phyloP scores from a whole-genome alignment of 2,797 vertebrate genomes.

The Urocyon cinereoargenteus region DNA sequence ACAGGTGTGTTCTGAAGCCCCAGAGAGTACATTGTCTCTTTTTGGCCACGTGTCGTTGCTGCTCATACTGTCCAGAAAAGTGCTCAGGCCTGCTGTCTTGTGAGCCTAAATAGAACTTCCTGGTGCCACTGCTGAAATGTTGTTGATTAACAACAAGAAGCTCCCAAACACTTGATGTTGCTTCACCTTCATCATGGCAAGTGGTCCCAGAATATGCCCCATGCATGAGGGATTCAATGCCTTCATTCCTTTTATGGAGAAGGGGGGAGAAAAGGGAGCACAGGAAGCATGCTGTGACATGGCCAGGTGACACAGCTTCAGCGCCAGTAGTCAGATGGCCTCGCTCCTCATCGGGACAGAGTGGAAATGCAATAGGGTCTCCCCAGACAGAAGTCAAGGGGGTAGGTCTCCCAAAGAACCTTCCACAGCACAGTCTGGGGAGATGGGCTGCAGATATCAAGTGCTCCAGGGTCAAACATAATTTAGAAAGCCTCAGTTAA shows the following conservation, averaged over 20 bases:
- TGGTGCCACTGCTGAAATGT: background rate
- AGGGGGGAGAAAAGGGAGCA: background rate
- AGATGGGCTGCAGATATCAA: background rate
- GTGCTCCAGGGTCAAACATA: background rate
- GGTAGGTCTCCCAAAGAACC: background rate
- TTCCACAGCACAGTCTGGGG: background rate
- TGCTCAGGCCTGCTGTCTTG: background rate
- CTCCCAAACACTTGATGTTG: background rate
- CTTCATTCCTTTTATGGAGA: background rate
- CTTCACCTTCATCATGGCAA: background rate
- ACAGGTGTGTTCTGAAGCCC: background rate
- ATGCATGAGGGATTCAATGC: background rate
- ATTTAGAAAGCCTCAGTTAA: background rate
- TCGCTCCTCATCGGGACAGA: background rate
- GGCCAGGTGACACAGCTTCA: background rate
- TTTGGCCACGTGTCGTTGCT: background rate
- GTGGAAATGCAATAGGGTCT: background rate
- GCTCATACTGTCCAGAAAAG: background rate
- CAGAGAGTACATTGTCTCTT: rapidly evolving
- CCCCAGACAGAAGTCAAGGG: background rate
- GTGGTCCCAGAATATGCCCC: background rate
- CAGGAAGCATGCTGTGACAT: background rate
- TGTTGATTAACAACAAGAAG: background rate
- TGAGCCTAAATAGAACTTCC: background rate
- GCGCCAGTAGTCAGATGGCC: background rate